phyloP scores from a whole-genome alignment of 2,797 vertebrate genomes.

The Notolabrus celidotus region DNA sequence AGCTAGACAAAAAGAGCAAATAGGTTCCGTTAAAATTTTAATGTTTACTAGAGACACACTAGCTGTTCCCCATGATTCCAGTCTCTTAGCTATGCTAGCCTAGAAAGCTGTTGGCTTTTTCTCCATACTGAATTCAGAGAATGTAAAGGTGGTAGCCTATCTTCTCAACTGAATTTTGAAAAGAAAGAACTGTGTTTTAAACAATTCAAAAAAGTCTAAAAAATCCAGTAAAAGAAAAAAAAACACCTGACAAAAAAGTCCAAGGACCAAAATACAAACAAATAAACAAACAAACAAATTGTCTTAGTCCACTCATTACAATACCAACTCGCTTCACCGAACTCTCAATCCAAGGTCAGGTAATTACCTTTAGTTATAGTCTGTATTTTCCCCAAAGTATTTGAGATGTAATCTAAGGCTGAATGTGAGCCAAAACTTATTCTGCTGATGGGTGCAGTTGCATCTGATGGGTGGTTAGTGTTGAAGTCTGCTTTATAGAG shows the following conservation, averaged over 20 bases:
- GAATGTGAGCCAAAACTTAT: conserved; percentile 43
- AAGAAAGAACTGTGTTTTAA: conserved; percentile 1
- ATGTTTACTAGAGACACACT: neutral
- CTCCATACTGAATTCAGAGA: neutral
- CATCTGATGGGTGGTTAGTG: conserved; percentile 56
- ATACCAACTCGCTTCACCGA: conserved; percentile 23
- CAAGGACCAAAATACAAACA: neutral
- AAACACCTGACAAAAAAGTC: neutral
- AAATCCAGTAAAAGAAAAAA: conserved; percentile 19
- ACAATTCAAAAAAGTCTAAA: conserved; percentile 8
- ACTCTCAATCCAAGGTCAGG: conserved; percentile 28
- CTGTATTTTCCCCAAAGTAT: conserved; percentile 50
- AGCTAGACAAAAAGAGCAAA: too few species aligned
- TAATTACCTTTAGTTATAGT: conserved; percentile 10
- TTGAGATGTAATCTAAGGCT: conserved; percentile 47
- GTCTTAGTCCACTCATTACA: conserved; percentile 9
- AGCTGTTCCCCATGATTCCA: neutral
- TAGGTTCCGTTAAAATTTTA: neutral
- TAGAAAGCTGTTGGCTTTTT: neutral
- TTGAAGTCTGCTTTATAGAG: conserved; percentile 64
- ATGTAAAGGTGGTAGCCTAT: neutral
- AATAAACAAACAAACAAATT: neutral
- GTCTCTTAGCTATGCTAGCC: conserved; percentile 5
- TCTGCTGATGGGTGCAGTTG: conserved; percentile 46
- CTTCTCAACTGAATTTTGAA: conserved; percentile 15